Base-by-base conservation (phyloP, 2,888 invertebrate species). In the Drosophila mimica region DNA sequence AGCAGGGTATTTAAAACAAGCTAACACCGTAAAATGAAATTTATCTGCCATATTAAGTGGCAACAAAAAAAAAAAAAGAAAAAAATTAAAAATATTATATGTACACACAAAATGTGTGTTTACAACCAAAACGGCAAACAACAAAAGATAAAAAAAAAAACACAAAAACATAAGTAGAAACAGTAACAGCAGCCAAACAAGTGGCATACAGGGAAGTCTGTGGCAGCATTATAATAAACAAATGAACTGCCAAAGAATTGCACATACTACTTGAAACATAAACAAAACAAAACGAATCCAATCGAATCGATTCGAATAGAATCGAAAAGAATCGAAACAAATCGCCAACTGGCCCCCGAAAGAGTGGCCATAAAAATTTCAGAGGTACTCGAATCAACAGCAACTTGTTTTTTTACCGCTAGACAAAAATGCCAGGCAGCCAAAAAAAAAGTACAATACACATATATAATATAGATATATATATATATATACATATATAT, bases 381-480 rank as follows among this genome's bases (percentile, higher is more conserved):
- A 75, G 71, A 76, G 73, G 61, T 71, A 79, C 78, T 79, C 81
- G 81, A 73, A 67, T 76, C 78, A 74, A 61, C 81, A 74, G 83
- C 84, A 88, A 85, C 89, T 86, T 88, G 89, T 86, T 88, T 82
- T 88, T 79, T 76, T 70, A 76, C 74, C 83, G 86, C 87, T 88
- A 85, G 89, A 85, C 75, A 83, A 85, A 79, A 79, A 79, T 76
- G 78, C 85, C 65, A 40, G 40, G 56, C 28, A 54, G 60, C 54
- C 43, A 65, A 68, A 71, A 30, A 15, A 36, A 63, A 28, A 38
- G 20, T 25, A 59, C 36, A 4, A 30, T 33, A 48, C 40, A 64
- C 68, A 66, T 49, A 40, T 65, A 49, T 46, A 64, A 64, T 58
- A 46, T 38, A 54, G 38, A 64, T 67, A 62, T 48, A 31, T 62